Conservation (phyloP, 2,113 vertebrate species). For the Macrotis lagotis region DNA sequence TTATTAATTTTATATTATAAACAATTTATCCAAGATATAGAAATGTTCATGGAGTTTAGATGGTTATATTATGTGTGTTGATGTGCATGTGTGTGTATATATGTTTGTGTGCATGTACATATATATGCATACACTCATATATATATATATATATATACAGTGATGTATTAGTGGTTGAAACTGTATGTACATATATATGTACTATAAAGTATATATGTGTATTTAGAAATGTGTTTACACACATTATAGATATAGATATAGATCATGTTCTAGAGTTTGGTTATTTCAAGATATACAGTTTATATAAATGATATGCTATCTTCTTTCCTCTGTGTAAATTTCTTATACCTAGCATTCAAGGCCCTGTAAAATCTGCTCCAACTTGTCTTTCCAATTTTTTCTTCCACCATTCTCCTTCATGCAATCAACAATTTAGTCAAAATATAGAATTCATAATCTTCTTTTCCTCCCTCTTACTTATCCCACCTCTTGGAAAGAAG, state of each 20-base stretch:
- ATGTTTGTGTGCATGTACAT: neutral
- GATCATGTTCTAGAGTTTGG: neutral
- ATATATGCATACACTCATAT: neutral
- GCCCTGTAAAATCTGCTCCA: neutral
- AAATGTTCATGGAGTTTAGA: neutral
- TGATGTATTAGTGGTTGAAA: too few relatives aligned
- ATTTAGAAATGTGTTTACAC: too few relatives aligned
- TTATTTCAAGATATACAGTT: neutral
- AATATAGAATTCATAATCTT: neutral
- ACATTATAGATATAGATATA: neutral
- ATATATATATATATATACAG: too few relatives aligned
- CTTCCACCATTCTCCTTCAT: neutral
- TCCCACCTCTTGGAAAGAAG: neutral
- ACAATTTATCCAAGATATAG: neutral
- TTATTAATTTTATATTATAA: neutral
- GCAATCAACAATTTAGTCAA: neutral
- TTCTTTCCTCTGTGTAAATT: neutral
- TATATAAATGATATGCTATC: neutral
- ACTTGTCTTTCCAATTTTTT: neutral
- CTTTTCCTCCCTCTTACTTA: neutral
- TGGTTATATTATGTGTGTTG: neutral
- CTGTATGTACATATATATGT: too few relatives aligned
- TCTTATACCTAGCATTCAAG: neutral
- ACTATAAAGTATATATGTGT: too few relatives aligned
- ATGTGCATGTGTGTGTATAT: too few relatives aligned